Base-by-base conservation (phyloP, 2,888 invertebrate species). In the Drosophila tanythrix region DNA sequence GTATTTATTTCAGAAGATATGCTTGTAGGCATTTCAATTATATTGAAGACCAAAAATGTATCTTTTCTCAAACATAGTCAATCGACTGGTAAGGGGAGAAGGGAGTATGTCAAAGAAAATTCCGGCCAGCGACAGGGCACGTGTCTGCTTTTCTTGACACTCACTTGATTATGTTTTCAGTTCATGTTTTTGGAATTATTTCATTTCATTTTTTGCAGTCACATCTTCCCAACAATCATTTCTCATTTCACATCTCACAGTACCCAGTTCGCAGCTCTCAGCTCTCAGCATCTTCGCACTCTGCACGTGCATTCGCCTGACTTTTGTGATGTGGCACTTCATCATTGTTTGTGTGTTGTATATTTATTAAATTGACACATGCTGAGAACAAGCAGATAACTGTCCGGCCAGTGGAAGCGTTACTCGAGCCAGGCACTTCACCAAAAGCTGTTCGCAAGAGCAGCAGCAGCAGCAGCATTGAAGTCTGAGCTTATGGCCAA, bases 111-210 rank as follows among this genome's bases (percentile, higher is more conserved):
- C n/a, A 27, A 46, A 63, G 62, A 43, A 70, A 63, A 65, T 66
- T 53, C 33, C 21, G 50, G 64, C 46, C 56, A 38, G 29, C 13
- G 48, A 48, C 38, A 25, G 27, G 35, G 48, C 35, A 82, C 85
- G 71, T 85, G 81, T 79, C 74, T 86, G 60, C 71, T 74, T 83
- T 74, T 75, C 74, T 88, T 88, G 88, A 85, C 88, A 83, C 79
- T 83, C 75, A 73, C 79, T 79, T 77, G 82, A 88, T 83, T 86
- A 79, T 86, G 81, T 88, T 81, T 86, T 88, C 88, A 82, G 81
- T 79, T 82, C 85, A 85, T 85, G 88, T 83, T 88, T 88, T 86
- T 74, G 85, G 88, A 86, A 86, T 86, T 86, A 88, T 88, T 86
- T 86, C 86, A 85, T 86, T 86, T 81, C 75, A 83, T 76, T 85